Evolutionary conservation across 1,140 invertebrate species (phyloP).

Genomic region (Latrodectus geometricus): DNA sequence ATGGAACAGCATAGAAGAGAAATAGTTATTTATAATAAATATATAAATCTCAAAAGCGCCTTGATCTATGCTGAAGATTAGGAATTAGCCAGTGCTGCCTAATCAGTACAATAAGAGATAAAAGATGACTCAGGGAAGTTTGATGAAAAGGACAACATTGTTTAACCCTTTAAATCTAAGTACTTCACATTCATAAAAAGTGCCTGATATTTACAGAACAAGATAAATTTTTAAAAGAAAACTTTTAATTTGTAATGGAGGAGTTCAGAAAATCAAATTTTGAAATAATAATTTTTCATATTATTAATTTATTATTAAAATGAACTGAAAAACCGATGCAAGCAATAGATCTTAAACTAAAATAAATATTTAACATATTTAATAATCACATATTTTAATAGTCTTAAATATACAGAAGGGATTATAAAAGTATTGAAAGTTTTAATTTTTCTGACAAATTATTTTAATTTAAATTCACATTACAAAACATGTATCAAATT

Average conservation of each 20-base stretch:
- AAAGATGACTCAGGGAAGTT: conserved; percentile 15
- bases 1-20: too few relatives aligned
- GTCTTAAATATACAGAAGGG: too few relatives aligned
- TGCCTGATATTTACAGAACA: conserved; percentile 39
- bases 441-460: too few relatives aligned
- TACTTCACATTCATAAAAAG: conserved; percentile 42
- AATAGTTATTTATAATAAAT: too few relatives aligned
- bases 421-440: too few relatives aligned
- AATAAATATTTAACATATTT: not conserved
- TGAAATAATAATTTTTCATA: not conserved
- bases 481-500: too few relatives aligned
- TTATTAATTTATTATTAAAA: not conserved
- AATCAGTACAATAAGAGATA: conserved; percentile 42
- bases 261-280: not conserved
- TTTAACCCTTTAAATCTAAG: conserved; percentile 46
- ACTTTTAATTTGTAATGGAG: not conserved
- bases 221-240: not conserved
- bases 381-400: not conserved
- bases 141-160: not conserved
- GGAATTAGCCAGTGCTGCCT: conserved; percentile 43
- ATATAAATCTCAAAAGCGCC: not conserved
- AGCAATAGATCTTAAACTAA: not conserved
- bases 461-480: too few relatives aligned
- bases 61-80: conserved; percentile 36
- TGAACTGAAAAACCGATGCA: not conserved